Percentiles rank a stretch among this genome's conserved stretches.
These are phyloP conservation scores for Lithodes maja DNA, from an alignment of 2,888 invertebrate species.

Conservation along the genomic window DNA sequence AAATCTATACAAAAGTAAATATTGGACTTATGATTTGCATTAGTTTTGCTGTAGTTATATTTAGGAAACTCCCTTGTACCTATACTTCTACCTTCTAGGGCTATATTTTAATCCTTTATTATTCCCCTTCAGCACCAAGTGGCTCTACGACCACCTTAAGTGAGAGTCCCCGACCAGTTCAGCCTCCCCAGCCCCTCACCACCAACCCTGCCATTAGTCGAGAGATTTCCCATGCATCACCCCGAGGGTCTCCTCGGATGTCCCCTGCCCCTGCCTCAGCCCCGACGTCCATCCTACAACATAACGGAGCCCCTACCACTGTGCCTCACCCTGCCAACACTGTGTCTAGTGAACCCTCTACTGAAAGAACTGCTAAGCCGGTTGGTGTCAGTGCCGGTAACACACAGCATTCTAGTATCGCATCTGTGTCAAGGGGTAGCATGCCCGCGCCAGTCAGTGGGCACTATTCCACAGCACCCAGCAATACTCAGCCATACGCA, in stretches of 20 bases:
- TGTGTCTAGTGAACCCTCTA: slow-evolving; percentile 31
- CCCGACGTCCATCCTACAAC: background rate
- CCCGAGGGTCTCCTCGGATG: slow-evolving; percentile 47
- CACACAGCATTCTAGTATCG: background rate
- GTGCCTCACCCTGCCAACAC: slow-evolving; percentile 23
- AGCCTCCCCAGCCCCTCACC: background rate
- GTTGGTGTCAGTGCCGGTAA: slow-evolving; percentile 13
- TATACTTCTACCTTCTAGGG: no score
- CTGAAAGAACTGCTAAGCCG: slow-evolving; percentile 35
- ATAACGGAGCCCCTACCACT: slow-evolving; percentile 36
- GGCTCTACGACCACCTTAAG: slow-evolving; percentile 33
- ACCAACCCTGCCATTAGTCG: background rate
- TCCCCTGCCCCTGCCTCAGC: slow-evolving; percentile 34
- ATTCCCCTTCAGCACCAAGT: slow-evolving; percentile 25
- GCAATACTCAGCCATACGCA: slow-evolving; percentile 7
- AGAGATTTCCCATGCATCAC: slow-evolving; percentile 28
- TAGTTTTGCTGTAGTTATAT: no score
- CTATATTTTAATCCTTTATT: no score
- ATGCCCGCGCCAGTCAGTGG: slow-evolving; percentile 25
- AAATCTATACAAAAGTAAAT: no score
- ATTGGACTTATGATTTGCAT: no score
- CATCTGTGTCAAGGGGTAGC: background rate
- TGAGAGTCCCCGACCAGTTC: slow-evolving; percentile 27
- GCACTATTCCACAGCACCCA: slow-evolving; percentile 16
- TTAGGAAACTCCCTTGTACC: no score